Percentiles rank a stretch among this genome's conserved stretches.
These are phyloP conservation scores for Formica selysi DNA, from an alignment of 1,140 invertebrate genomes.

Conservation along the genomic window DNA sequence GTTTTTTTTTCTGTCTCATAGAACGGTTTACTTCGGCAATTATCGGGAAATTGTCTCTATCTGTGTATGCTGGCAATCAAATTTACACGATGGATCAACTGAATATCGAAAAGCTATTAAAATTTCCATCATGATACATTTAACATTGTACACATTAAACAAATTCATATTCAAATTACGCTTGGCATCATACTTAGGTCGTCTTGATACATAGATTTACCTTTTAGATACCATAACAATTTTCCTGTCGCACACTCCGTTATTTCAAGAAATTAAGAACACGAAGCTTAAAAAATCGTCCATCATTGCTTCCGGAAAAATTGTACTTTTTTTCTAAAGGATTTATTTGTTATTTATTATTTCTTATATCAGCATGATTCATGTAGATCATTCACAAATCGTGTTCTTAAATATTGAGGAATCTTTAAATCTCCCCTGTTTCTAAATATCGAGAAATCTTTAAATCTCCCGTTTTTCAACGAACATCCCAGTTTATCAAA, in stretches of 20 bases:
- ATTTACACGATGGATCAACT: not conserved
- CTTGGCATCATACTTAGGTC: slow-evolving; percentile 42
- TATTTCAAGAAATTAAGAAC: not conserved
- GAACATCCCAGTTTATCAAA: not conserved
- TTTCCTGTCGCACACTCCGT: slow-evolving; percentile 13
- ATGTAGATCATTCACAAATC: not conserved
- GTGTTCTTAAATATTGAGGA: not conserved
- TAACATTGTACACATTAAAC: slow-evolving; percentile 2
- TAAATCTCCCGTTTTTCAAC: not conserved
- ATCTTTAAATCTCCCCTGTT: not conserved
- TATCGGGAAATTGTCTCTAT: slow-evolving; percentile 10
- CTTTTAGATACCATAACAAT: slow-evolving; percentile 4
- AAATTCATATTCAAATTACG: slow-evolving; percentile 41
- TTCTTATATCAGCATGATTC: slow-evolving; percentile 1
- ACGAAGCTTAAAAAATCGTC: not conserved
- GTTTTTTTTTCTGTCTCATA: not conserved
- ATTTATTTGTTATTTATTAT: not conserved
- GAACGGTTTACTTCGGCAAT: slow-evolving; percentile 15
- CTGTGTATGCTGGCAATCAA: slow-evolving; percentile 13
- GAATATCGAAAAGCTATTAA: slow-evolving; percentile 25
- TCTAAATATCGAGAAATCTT: slow-evolving; percentile 4
- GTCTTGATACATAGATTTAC: slow-evolving; percentile 24
- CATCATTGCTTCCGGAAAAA: not conserved
- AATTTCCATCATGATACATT: slow-evolving; percentile 31
- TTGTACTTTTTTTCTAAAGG: not conserved